Base-by-base conservation (phyloP, 1,140 invertebrate genomes). In the Bombus huntii region DNA sequence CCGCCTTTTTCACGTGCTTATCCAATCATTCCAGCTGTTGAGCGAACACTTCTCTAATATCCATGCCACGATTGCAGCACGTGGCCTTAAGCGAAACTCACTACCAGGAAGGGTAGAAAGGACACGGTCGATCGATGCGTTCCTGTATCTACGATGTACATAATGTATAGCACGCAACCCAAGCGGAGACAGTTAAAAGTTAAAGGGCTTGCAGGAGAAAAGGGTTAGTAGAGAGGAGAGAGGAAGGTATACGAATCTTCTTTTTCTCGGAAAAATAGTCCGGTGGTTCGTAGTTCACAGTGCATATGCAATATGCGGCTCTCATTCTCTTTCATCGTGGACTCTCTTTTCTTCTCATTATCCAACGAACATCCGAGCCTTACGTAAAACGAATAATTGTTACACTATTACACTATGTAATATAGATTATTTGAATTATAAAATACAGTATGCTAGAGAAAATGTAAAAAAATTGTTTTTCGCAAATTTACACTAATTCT, bases 61-160 rank as follows among this genome's bases (percentile, higher is more conserved):
- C n/a, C 44, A 31, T 74, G 44, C 73, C 18, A 22, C 47, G 47
- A 53, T 53, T 53, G 18, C 6, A 53, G n/a, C 71, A 53, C 22
- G 39, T n/a, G 68, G 68, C 76, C 53, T 59, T 34, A 39, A 70
- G 39, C 76, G 47, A 53, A 53, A 53, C 18, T 70, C 83, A 47
- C 57, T 84, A 76, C 66, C 77, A 34, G 18, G 42, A 57, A 78
- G 57, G 59, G 31, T 73, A 65, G 85, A 74, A 81, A 62, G 59
- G 76, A 68, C 65, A 53, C 47, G 18, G 47, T 68, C 65, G 88
- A 90, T 90, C 88, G 73, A 90, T 75, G 88, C 77, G 42, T 83
- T 72, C 86, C 79, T 86, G 65, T 85, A 39, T 22, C 42, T 70
- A 80, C 47, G 77, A 42, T n/a, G 47, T 70, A 68, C 25, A 15